A percentile compares a stretch with the other conserved stretches of the same genome.
Evolutionary conservation across 2,113 vertebrate species (phyloP).

Genomic region (Echinops telfairi): DNA sequence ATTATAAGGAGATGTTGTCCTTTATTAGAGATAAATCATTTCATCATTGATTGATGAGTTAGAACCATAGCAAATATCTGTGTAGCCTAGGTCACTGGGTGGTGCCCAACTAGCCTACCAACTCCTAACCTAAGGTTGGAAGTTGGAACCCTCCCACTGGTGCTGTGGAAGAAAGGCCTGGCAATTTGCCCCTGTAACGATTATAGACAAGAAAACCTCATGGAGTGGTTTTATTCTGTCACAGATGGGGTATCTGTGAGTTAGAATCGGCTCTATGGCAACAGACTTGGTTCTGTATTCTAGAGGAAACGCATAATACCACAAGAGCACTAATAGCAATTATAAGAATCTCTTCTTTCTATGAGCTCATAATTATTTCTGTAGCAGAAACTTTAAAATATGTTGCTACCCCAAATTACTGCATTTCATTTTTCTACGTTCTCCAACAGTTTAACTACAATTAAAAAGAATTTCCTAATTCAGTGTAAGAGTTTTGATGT

Average conservation of each 20-base stretch:
- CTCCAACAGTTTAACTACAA: background rate
- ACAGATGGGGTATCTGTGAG: background rate
- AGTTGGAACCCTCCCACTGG: background rate
- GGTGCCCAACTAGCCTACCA: background rate
- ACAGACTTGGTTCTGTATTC: background rate
- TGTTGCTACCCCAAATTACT: constrained; percentile 26
- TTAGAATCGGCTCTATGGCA: background rate
- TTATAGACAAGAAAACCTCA: background rate
- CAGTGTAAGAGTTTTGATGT: background rate
- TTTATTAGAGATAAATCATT: constrained; percentile 1
- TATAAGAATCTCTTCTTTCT: background rate
- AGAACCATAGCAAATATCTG: background rate
- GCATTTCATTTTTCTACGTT: constrained; percentile 37
- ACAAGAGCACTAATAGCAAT: background rate
- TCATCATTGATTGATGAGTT: background rate
- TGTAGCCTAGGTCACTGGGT: background rate
- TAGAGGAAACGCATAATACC: background rate
- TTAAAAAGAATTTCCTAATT: background rate
- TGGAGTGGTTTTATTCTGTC: background rate
- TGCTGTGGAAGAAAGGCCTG: background rate
- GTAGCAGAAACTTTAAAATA: constrained; percentile 6
- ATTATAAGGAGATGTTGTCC: background rate
- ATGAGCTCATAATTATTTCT: constrained; percentile 25
- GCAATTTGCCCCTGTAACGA: background rate
- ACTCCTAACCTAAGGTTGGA: background rate